Percentiles rank a stretch among this genome's conserved stretches.
These are phyloP conservation scores for Noturus placidus DNA, from an alignment of 2,113 vertebrate species.

Conservation along the genomic window DNA sequence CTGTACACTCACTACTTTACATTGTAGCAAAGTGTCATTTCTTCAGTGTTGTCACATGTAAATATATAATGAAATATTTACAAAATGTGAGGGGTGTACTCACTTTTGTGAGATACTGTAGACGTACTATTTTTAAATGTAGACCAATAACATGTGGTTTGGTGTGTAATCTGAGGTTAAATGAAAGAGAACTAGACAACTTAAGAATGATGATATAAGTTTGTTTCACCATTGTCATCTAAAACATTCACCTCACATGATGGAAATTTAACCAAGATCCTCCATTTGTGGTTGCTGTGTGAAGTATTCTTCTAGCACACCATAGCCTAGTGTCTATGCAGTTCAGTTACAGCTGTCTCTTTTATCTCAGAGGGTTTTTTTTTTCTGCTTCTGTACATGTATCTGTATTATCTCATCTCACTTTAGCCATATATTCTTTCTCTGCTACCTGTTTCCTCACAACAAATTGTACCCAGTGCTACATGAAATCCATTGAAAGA, in stretches of 20 bases:
- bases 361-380: neutral
- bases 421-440: neutral
- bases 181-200: neutral
- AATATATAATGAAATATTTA: no score
- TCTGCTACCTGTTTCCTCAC: constrained; percentile 49
- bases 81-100: no score
- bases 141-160: neutral
- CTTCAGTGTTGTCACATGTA: no score
- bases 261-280: neutral
- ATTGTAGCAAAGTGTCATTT: no score
- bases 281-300: constrained; percentile 16
- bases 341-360: constrained; percentile 28
- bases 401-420: constrained; percentile 22
- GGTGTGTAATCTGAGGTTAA: neutral
- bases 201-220: neutral
- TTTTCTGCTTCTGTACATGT: neutral
- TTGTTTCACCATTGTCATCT: neutral
- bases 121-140: neutral
- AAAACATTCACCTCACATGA: constrained; percentile 3
- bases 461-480: constrained; percentile 35
- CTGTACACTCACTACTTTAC: no score
- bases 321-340: neutral
- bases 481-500: constrained; percentile 29
- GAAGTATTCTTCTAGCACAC: constrained; percentile 2
- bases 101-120: no score